A percentile compares a stretch with the other conserved stretches of the same genome.
Conservation (phyloP, 2,888 invertebrate species). For the Trichogramma dendrolimi region DNA sequence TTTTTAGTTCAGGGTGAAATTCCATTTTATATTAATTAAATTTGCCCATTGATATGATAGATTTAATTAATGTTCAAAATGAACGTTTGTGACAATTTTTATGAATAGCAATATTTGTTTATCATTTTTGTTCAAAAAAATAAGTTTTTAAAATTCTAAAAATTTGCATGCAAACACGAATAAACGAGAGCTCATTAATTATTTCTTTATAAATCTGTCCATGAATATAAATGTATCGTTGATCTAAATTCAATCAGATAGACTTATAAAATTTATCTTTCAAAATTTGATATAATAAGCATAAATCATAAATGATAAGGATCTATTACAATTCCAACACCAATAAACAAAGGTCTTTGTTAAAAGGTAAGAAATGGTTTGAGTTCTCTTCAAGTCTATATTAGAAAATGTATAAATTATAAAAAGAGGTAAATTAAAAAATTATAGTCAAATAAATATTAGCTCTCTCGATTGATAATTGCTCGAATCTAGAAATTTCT, state of each 20-base stretch:
- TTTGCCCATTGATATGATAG: too few species aligned
- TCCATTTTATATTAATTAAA: too few species aligned
- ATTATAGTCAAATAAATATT: constrained; percentile 13
- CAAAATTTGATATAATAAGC: constrained; percentile 12
- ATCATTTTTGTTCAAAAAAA: too few species aligned
- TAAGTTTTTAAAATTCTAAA: too few species aligned
- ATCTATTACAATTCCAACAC: constrained; percentile 23
- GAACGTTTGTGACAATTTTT: too few species aligned
- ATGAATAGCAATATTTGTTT: too few species aligned
- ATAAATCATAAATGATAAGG: constrained; percentile 6
- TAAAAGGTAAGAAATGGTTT: constrained; percentile 26
- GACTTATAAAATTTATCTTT: constrained; percentile 9
- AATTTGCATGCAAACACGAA: constrained; percentile 18
- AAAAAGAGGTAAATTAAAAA: neutral
- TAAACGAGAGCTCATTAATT: neutral
- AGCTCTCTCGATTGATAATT: constrained; percentile 20
- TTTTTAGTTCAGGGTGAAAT: too few species aligned
- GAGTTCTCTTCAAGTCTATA: constrained; percentile 25
- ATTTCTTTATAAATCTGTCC: neutral
- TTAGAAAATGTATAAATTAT: constrained; percentile 11
- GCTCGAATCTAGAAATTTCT: too few species aligned
- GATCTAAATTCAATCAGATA: neutral
- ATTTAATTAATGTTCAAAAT: too few species aligned
- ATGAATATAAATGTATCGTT: neutral
- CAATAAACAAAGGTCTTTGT: constrained; percentile 27